Evolutionary conservation across 2,797 vertebrate species (phyloP).

Genomic region (Premnoplex brunnescens): DNA sequence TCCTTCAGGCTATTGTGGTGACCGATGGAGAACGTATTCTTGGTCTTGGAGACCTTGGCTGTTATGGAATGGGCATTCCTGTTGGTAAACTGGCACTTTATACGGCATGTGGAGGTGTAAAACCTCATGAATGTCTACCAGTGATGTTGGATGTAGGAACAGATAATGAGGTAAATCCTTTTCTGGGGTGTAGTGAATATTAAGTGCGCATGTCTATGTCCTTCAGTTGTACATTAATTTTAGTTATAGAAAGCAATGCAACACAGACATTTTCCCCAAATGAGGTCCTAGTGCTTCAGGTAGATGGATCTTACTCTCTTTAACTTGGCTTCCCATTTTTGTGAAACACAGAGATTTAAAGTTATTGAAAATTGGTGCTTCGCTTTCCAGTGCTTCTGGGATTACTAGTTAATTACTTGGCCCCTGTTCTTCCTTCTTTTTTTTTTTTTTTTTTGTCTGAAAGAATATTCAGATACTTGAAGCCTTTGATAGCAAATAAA

Average conservation of each 20-base stretch:
- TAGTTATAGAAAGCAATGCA: neutral
- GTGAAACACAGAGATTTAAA: neutral
- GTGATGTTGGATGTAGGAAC: conserved; percentile 95
- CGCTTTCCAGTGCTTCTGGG: neutral
- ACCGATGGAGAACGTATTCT: conserved; percentile 97
- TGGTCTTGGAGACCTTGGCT: conserved; percentile 95
- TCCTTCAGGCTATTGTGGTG: conserved; percentile 88
- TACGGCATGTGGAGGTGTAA: conserved; percentile 92
- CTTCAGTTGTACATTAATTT: neutral
- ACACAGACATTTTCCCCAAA: neutral
- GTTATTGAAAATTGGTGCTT: neutral
- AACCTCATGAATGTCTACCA: conserved; percentile 91
- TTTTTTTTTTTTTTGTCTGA: neutral
- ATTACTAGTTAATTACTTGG: neutral
- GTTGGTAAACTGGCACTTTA: conserved; percentile 97
- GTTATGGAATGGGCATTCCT: conserved; percentile 97
- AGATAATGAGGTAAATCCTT: conserved; percentile 89
- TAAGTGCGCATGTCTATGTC: neutral
- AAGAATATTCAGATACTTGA: neutral
- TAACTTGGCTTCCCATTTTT: neutral
- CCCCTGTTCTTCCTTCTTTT: neutral
- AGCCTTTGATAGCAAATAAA: neutral
- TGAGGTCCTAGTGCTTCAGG: neutral
- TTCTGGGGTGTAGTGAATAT: neutral
- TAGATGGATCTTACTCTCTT: neutral